Evolutionary conservation across 2,888 invertebrate genomes (phyloP), one percentile per base, ranked within the genome.

Genomic region (Nymphalis urticae): DNA sequence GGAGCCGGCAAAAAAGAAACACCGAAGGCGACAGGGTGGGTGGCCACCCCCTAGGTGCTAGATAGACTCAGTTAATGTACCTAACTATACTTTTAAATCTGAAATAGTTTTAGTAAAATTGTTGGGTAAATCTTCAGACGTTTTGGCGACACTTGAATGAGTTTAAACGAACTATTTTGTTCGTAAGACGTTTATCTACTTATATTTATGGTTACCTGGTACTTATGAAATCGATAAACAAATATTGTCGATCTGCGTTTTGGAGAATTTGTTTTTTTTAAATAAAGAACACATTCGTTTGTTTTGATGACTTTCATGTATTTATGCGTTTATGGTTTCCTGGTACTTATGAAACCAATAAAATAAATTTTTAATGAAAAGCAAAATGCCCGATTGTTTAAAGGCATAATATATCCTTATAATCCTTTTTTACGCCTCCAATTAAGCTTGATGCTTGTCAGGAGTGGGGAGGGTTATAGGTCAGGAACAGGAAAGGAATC

Each of bases 1-100:
- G 81, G 77, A 75, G 75, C 79, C 48, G 48, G 77, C 82, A 81
- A 81, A 85, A 88, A 88, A 87, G 84, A 84, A 85, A 88, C 87
- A 85, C 85, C 85, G 77, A 77, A 84, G 85, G 83, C 84, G 85
- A 85, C 82, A 83, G 80, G 74, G 76, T 70, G 80, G 80, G 73
- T 79, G 75, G 71, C 72, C 73, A 74, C 42, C 58, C 58, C 36
- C 75, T 69, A 74, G 75, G 73, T 72, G 65, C 62, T 65, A 60
- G 62, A 69, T 65, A 65, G 65, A 62, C 61, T 69, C 53, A 17
- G 56, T 50, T 54, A 16, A 63, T 27, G 50, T 62, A 62, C 51
- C 58, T 62, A 62, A 51, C 51, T 62, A 24, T 19, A 62, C 21
- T 36, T 51, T 51, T 62, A 50, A 56, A 58, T 58, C 58, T 42